These are phyloP conservation scores for Mesorhabditis spiculigera DNA, from an alignment of 2,888 invertebrate genomes.

Conservation along the genomic window DNA sequence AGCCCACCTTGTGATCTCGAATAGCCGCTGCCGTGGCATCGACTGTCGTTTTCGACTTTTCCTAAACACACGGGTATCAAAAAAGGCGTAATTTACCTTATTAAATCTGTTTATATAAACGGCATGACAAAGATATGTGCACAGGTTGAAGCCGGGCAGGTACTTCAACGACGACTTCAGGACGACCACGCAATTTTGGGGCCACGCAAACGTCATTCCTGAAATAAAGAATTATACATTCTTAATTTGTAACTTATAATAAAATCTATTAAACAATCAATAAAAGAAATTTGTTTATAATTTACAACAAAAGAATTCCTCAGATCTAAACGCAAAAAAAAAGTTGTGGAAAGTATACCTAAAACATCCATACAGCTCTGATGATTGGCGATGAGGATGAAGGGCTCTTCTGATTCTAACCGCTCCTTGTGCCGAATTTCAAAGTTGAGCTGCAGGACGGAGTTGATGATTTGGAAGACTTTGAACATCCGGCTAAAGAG, in stretches of 20 bases:
- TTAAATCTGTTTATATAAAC: slow-evolving; percentile 44
- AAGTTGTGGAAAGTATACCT: slow-evolving; percentile 23
- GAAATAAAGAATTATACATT: slow-evolving; percentile 6
- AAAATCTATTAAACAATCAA: not conserved
- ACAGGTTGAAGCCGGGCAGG: slow-evolving; percentile 54
- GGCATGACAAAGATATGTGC: slow-evolving; percentile 42
- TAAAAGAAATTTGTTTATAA: not conserved
- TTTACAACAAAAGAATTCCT: not conserved
- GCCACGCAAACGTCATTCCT: slow-evolving; percentile 50
- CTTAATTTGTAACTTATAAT: not conserved
- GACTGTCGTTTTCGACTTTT: not conserved
- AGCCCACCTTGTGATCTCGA: not conserved
- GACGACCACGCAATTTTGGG: slow-evolving; percentile 52
- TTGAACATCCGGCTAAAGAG: slow-evolving; percentile 35
- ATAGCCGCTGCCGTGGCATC: not conserved
- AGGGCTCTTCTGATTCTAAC: slow-evolving; percentile 30
- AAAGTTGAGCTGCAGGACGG: slow-evolving; percentile 24
- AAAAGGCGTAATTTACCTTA: too few species aligned
- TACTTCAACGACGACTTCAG: slow-evolving; percentile 52
- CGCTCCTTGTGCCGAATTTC: slow-evolving; percentile 26
- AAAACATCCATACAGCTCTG: slow-evolving; percentile 54
- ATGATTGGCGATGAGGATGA: slow-evolving; percentile 54
- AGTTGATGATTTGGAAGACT: slow-evolving; percentile 27
- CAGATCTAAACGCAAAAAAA: not conserved
- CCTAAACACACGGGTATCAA: too few species aligned